Evolutionary conservation across 2,113 vertebrate species (phyloP), one percentile per base, ranked within the genome.

Genomic region (Cyanocitta stelleri): DNA sequence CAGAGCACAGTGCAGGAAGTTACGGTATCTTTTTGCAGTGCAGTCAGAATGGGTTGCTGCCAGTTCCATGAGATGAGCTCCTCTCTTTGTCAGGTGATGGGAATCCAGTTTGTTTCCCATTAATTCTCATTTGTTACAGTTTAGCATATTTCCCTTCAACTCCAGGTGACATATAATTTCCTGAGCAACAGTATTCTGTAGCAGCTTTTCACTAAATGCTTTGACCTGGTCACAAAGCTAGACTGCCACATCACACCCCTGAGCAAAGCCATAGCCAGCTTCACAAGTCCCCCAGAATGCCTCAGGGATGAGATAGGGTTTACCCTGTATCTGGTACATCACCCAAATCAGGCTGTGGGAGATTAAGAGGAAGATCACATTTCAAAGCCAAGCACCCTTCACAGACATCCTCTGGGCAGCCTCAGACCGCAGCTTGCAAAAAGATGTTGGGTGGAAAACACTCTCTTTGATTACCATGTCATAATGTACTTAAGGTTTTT

Each of bases 361-460:
- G 59, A 77, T 80, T 80, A 73, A 74, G 72, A 88, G 51, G 32
- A 83, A 83, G n/a, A 62, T 33, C 2, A 1, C 37, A 35, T 76
- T 93, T 95, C 90, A 90, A 90, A 95, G 75, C 19, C 52, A 82
- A 75, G 49, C 46, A 89, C 27, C 71, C 66, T 82, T 76, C 62
- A 72, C 24, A 75, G 81, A 75, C 22, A 41, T 82, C 41, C 58
- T 87, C 52, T n/a, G 10, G 33, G 68, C 39, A 77, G 83, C 39
- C 82, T 86, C 75, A 92, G 62, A 88, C 41, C 71, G 82, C 67
- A 79, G 51, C 37, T 62, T 76, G 37, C 63, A 83, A 80, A 79
- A 91, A 69, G 16, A 79, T 27, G 62, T 46, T 1, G 1, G 10
- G 37, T 69, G 24, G 46, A 76, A 88, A 89, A 87, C 51, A 64